Evolutionary conservation across 2,113 vertebrate species (phyloP), one percentile per base, ranked within the genome.

Genomic region (Nothocercus nigrocapillus): DNA sequence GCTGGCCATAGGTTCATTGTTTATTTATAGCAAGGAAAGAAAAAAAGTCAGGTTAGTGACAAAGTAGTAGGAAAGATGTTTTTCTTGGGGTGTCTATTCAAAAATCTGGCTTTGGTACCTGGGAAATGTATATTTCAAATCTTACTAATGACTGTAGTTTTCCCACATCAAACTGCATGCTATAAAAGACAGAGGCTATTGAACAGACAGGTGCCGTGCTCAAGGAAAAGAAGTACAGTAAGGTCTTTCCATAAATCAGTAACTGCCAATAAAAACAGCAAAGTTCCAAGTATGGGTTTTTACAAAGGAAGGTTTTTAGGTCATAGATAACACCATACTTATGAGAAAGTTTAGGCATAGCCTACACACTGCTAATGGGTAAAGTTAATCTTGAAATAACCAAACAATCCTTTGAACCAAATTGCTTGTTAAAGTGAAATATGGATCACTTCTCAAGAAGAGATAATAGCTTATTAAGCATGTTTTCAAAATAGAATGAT

Each of bases 11-110:
- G 40, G 51, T n/a, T 90, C 81, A 82, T 85, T 94, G 89, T 72
- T 91, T 95, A 94, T 97, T 96, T 85, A 87, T 93, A 67, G 54
- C 49, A 82, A 89, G 59, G 81, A 88, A 81, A 95, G 63, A 20
- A 70, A 96, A 73, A 77, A 93, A 91, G 90, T 87, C 84, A 76
- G 40, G 59, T 88, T 82, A 90, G 79, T 88, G 93, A 90, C 89
- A 90, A 94, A 95, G 42, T 32, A 85, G 40, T 38, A 85, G 69
- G 85, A 79, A 91, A 89, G 56, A 90, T 80, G 53, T 87, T 88
- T 53, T 59, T 74, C 8, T 1, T 14, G 56, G 61, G 21, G 61
- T 66, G 4, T 58, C 40, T 58, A 2, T 85, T 88, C 12, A 93
- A 67, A 90, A 91, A 40, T n/a, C 64, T 88, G 73, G 30, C 62